These are phyloP conservation scores for Acrossocheilus fasciatus DNA, from an alignment of 2,797 vertebrate species.

Conservation along the genomic window DNA sequence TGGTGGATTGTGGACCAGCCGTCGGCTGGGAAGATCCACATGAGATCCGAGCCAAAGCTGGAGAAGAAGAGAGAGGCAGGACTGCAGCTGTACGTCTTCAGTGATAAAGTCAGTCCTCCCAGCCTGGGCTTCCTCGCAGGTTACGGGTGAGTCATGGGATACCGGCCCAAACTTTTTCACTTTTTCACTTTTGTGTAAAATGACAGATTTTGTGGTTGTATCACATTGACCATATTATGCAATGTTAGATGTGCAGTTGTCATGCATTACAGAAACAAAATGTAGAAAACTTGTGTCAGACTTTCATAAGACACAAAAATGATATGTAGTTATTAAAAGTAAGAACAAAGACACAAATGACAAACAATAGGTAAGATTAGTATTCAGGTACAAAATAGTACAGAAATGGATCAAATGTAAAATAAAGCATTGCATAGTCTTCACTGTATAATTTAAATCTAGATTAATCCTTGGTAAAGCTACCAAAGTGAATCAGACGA, in stretches of 20 bases:
- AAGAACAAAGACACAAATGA: no score
- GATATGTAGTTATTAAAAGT: no score
- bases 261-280: background rate
- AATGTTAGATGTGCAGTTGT: background rate
- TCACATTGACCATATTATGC: background rate
- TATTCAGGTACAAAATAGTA: background rate
- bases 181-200: background rate
- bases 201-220: background rate
- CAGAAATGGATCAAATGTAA: background rate
- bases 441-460: no score
- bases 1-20: constrained; percentile 94
- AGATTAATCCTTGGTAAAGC: background rate
- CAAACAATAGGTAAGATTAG: background rate
- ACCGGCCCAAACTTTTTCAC: background rate
- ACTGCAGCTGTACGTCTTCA: constrained; percentile 90
- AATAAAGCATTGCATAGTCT: background rate
- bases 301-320: no score
- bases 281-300: background rate
- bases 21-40: constrained; percentile 60
- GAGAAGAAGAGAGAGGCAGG: constrained; percentile 72
- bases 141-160: constrained; percentile 84
- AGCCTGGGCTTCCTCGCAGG: constrained; percentile 95
- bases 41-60: constrained; percentile 57
- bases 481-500: background rate
- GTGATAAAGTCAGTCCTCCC: constrained; percentile 95